Percentiles rank a stretch among this genome's conserved stretches.
phyloP scores from a whole-genome alignment of 2,888 invertebrate species.

The Lycophotia porphyrea region DNA sequence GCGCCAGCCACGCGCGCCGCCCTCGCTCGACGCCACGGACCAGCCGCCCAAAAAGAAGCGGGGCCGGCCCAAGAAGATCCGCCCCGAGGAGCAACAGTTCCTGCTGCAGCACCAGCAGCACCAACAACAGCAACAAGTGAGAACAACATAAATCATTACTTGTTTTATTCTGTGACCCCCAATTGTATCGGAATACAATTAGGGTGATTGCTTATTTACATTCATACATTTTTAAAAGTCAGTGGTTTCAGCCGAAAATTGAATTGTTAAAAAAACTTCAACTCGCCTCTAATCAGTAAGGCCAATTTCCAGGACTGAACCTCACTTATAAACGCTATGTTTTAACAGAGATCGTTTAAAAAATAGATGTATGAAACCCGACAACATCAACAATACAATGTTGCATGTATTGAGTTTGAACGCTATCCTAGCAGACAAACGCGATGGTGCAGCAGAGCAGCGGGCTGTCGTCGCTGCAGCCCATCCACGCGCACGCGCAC shows the following conservation, averaged over 20 bases:
- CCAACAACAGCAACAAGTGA: constrained; percentile 80
- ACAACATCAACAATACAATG: background rate
- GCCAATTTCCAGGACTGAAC: background rate
- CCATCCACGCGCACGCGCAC: constrained; percentile 64
- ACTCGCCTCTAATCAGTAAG: background rate
- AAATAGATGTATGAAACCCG: background rate
- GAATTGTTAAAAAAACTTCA: background rate
- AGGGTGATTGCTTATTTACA: background rate
- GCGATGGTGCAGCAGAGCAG: constrained; percentile 73
- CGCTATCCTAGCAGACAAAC: constrained; percentile 65
- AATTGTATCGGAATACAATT: background rate
- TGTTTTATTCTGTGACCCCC: background rate
- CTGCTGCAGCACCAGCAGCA: constrained; percentile 85
- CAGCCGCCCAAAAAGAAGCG: constrained; percentile 95
- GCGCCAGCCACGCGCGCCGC: constrained; percentile 73
- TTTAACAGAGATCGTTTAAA: background rate
- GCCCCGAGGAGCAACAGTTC: constrained; percentile 91
- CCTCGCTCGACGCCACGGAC: constrained; percentile 76
- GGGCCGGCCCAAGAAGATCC: constrained; percentile 96
- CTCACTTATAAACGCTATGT: background rate
- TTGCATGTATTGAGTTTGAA: background rate
- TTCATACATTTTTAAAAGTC: background rate
- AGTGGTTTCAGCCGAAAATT: background rate
- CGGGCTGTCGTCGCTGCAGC: constrained; percentile 67
- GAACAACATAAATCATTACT: background rate